Percentiles rank a stretch among this genome's conserved stretches.
Conservation (phyloP, 2,888 invertebrate genomes). For the Aphidius colemani region DNA sequence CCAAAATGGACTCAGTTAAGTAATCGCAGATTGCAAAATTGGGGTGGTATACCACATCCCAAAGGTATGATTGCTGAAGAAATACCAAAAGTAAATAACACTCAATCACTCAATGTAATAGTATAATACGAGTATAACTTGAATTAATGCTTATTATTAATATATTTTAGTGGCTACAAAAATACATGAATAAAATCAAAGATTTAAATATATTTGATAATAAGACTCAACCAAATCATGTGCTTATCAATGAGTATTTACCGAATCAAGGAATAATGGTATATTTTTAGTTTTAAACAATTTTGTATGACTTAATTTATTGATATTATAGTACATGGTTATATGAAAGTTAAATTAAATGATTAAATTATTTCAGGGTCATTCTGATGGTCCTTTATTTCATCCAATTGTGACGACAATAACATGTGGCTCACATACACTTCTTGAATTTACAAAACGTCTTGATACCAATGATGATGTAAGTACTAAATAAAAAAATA, state of each 20-base stretch:
- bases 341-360: constrained; percentile 15
- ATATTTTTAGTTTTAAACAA: constrained; percentile 30
- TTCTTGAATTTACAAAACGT: constrained; percentile 81
- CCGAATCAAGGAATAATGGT: constrained; percentile 95
- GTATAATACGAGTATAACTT: not conserved
- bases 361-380: constrained; percentile 67
- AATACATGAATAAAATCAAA: constrained; percentile 73
- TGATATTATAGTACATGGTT: constrained; percentile 4
- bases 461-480: constrained; percentile 53
- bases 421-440: constrained; percentile 85
- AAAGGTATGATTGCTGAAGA: constrained; percentile 92
- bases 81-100: constrained; percentile 68
- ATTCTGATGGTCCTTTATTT: constrained; percentile 94
- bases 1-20: constrained; percentile 96
- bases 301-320: constrained; percentile 16
- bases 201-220: constrained; percentile 72
- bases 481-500: constrained; percentile 36
- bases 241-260: constrained; percentile 91
- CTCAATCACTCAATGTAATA: not conserved
- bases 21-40: constrained; percentile 93
- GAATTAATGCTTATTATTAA: constrained; percentile 5
- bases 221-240: constrained; percentile 81
- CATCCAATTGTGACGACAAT: constrained; percentile 92
- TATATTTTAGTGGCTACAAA: constrained; percentile 72
- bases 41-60: constrained; percentile 92